Evolutionary conservation across 2,888 invertebrate genomes (phyloP).

Genomic region (Lochmaea capreae): DNA sequence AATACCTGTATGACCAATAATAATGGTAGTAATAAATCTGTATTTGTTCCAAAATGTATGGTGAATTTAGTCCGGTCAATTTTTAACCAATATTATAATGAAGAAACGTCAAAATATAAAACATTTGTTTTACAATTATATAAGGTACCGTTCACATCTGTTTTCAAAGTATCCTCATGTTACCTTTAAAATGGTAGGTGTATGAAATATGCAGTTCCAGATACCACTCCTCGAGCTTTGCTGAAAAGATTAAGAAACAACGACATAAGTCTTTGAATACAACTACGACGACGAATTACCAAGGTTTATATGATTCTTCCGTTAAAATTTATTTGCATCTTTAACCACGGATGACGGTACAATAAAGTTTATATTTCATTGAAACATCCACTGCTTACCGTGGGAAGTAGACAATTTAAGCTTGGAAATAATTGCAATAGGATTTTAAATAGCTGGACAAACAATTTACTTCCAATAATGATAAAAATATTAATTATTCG

Average conservation of each 20-base stretch:
- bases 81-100: not conserved
- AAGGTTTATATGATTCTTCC: conserved; percentile 6
- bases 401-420: not conserved
- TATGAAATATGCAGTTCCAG: conserved; percentile 29
- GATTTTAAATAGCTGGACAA: too few species aligned
- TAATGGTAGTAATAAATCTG: too few species aligned
- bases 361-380: not conserved
- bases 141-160: conserved; percentile 25
- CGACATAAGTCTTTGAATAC: conserved; percentile 20
- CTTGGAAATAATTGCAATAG: too few species aligned
- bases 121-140: conserved; percentile 14
- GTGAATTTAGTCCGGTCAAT: not conserved
- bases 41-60: too few species aligned
- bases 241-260: conserved; percentile 22
- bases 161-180: conserved; percentile 20
- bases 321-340: conserved; percentile 7
- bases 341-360: not conserved
- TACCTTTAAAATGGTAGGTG: conserved; percentile 20
- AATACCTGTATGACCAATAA: too few species aligned
- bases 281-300: not conserved
- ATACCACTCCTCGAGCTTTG: conserved; percentile 31
- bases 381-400: not conserved
- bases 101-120: not conserved
- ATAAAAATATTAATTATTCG: too few species aligned
- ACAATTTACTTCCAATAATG: too few species aligned